These are phyloP conservation scores for Lophochroa leadbeateri DNA, from an alignment of 2,113 vertebrate species.

Conservation along the genomic window DNA sequence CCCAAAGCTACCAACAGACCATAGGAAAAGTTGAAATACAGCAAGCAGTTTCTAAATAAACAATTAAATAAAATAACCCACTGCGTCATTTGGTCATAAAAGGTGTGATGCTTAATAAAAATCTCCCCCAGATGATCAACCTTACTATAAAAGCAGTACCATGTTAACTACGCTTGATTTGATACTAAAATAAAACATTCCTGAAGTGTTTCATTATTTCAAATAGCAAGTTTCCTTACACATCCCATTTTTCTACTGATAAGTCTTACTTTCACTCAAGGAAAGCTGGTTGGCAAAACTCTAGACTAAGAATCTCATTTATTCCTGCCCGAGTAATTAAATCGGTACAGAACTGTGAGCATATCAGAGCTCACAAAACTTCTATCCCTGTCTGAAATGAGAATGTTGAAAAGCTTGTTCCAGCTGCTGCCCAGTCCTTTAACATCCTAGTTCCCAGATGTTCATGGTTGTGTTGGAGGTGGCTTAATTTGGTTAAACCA, in stretches of 20 bases:
- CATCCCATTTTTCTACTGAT: not conserved
- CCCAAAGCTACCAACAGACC: no score
- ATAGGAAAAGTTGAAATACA: no score
- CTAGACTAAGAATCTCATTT: not conserved
- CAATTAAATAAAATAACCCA: not conserved
- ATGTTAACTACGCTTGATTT: not conserved
- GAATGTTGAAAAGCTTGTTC: not conserved
- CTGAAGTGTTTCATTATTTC: accelerated
- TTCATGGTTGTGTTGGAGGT: not conserved
- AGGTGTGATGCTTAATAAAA: not conserved
- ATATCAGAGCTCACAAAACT: not conserved
- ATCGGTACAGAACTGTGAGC: not conserved
- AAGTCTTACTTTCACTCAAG: not conserved
- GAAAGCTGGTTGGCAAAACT: not conserved
- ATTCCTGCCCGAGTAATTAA: not conserved
- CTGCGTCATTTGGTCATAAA: not conserved
- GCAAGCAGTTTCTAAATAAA: not conserved
- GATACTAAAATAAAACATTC: not conserved
- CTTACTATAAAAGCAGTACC: not conserved
- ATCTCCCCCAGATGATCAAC: not conserved
- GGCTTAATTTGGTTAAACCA: not conserved
- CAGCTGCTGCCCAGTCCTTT: not conserved
- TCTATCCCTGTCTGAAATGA: not conserved
- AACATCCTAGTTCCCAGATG: not conserved
- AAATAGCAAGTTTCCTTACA: not conserved